These are phyloP conservation scores for Sus scrofa DNA, from an alignment of 2,113 vertebrate genomes.

Conservation along the genomic window DNA sequence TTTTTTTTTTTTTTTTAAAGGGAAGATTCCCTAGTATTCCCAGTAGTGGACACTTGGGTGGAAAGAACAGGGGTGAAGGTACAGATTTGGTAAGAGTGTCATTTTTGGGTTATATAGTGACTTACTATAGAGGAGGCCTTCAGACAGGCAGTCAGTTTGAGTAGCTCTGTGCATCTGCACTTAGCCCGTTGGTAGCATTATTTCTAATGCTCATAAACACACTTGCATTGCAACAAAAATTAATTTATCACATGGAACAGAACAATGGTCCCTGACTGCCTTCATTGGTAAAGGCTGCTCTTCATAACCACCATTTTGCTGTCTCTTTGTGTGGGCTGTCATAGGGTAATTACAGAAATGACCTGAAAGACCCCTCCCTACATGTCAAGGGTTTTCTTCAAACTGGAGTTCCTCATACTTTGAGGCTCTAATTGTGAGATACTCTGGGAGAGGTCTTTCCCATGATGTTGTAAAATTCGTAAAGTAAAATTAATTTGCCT, in stretches of 20 bases:
- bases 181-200: neutral
- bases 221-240: conserved; percentile 39
- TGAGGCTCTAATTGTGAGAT: neutral
- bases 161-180: neutral
- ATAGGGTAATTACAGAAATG: conserved; percentile 5
- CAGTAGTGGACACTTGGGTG: neutral
- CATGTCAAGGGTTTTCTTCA: neutral
- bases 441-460: neutral
- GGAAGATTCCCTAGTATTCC: neutral
- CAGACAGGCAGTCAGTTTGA: neutral
- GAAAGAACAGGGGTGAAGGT: neutral
- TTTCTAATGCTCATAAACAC: conserved; percentile 4
- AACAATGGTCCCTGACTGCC: neutral
- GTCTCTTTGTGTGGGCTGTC: neutral
- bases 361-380: conserved; percentile 3
- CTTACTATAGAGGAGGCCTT: neutral
- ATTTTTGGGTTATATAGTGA: neutral
- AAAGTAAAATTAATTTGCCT: conserved; percentile 55
- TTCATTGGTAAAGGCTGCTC: conserved; percentile 11
- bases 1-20: neutral
- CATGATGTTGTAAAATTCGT: conserved; percentile 1
- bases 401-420: neutral
- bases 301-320: neutral
- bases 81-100: neutral
- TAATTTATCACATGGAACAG: neutral